Conservation (phyloP, 2,888 invertebrate species). For the Papilio elwesi region DNA sequence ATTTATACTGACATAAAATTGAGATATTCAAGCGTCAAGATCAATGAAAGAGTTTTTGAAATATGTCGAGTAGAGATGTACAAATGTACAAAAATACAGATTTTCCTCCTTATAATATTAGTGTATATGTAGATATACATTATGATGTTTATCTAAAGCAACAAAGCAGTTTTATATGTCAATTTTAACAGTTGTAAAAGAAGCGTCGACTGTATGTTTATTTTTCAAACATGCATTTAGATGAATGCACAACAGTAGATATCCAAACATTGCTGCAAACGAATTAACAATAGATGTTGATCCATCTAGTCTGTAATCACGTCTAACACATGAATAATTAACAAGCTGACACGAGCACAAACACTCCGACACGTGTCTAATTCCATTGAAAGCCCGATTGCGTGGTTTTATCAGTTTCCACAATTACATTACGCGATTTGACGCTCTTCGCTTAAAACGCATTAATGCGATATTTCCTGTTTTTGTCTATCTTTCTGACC, state of each 20-base stretch:
- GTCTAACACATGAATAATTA: constrained; percentile 31
- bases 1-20: too few relatives aligned
- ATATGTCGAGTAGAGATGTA: too few relatives aligned
- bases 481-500: constrained; percentile 4
- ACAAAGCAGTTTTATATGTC: neutral
- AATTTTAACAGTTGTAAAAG: neutral
- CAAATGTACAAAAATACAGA: too few relatives aligned
- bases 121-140: too few relatives aligned
- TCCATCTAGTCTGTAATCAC: constrained; percentile 26
- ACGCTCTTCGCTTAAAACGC: constrained; percentile 20
- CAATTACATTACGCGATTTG: constrained; percentile 28
- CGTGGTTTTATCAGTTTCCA: constrained; percentile 30
- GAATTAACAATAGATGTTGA: constrained; percentile 23
- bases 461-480: constrained; percentile 43
- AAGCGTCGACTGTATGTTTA: neutral
- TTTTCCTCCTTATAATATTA: too few relatives aligned
- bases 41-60: too few relatives aligned
- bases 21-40: too few relatives aligned
- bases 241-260: neutral
- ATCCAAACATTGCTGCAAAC: neutral
- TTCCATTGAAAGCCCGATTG: constrained; percentile 22
- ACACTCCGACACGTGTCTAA: constrained; percentile 31
- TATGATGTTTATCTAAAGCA: too few relatives aligned
- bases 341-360: constrained; percentile 16
- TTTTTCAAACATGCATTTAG: neutral